Base-by-base conservation (phyloP, 1,140 invertebrate genomes). In the Vollenhovia emeryi region DNA sequence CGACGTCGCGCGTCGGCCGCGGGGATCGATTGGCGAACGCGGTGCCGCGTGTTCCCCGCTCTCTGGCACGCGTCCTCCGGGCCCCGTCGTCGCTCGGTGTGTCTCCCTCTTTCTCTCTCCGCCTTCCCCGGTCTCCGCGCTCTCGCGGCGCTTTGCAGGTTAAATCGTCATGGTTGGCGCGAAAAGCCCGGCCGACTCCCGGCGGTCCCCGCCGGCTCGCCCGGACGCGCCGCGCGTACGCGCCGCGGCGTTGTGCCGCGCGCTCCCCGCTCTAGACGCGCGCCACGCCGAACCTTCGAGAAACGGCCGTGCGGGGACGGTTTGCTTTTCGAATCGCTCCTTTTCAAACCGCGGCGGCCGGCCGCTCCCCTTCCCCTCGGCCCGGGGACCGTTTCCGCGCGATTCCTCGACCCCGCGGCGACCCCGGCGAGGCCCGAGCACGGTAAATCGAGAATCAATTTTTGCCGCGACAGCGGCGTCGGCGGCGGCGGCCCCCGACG, bases 111-210 rank as follows among this genome's bases (percentile, higher is more conserved):
- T 13, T 66, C 3, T 3, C 43, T 3, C n/a, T 4, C 21, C 62
- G n/a, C n/a, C n/a, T n/a, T n/a, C n/a, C n/a, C n/a, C n/a, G n/a
- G n/a, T n/a, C n/a, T n/a, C n/a, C n/a, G n/a, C n/a, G n/a, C n/a
- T n/a, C n/a, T n/a, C 4, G 57, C 55, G 33, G 43, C 6, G 21
- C 30, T 71, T 89, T 88, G 71, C 84, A 93, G 91, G 91, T 93
- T 93, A 93, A 87, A 92, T 83, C 85, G 69, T 88, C 83, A 88
- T 86, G 89, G 91, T 92, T 93, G 93, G 93, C 93, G 93, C 92
- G 93, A 93, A 93, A 93, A 91, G 87, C 85, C 69, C 52, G 55
- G 30, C 64, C 52, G 24, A 68, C n/a, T 75, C 30, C 11, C n/a
- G n/a, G 13, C 1, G 21, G 30, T 8, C 43, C 24, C 13, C 5